Evolutionary conservation across 2,888 invertebrate species (phyloP), one percentile per base, ranked within the genome.

Genomic region (Xestia rhomboidea): DNA sequence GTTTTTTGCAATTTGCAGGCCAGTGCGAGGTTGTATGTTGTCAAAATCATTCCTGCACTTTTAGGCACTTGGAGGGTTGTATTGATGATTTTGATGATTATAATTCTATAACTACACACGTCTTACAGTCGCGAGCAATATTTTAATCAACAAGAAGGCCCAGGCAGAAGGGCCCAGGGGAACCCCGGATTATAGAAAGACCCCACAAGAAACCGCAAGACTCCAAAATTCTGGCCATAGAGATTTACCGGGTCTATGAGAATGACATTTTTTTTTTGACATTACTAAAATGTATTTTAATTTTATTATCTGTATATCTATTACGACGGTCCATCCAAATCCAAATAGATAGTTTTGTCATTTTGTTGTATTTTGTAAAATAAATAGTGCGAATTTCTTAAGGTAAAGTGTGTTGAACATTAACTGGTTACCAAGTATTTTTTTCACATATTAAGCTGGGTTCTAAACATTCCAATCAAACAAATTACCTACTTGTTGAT

Each of bases 401-500:
- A 10, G 34, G 49, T 74, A 74, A 60, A 46, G 62, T 81, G 27
- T 72, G 0, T 27, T 7, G 15, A 38, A 46, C 54, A 11, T n/a
- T 13, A 41, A 67, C 27, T n/a, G 34, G 24, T 81, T 38, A 66
- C 34, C 15, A 67, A 78, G 21, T 63, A 69, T 67, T 69, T 54
- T 24, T 38, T 18, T 0, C 24, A 27, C 11, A 44, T 63, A 68
- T 15, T 57, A 18, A n/a, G 44, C 15, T 54, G 10, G 57, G 24
- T 62, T 57, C 34, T 1, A 38, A 69, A 73, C 75, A 70, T 79
- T 77, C 70, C 54, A 27, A 41, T 38, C 13, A 69, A 54, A 24
- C n/a, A 63, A 72, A 8, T 41, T 38, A 73, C 54, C n/a, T 77
- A 73, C 62, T 34, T 77, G 24, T 63, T 62, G 64, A 79, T 68